Conservation (phyloP, 2,888 invertebrate species). For the Carabus problematicus region DNA sequence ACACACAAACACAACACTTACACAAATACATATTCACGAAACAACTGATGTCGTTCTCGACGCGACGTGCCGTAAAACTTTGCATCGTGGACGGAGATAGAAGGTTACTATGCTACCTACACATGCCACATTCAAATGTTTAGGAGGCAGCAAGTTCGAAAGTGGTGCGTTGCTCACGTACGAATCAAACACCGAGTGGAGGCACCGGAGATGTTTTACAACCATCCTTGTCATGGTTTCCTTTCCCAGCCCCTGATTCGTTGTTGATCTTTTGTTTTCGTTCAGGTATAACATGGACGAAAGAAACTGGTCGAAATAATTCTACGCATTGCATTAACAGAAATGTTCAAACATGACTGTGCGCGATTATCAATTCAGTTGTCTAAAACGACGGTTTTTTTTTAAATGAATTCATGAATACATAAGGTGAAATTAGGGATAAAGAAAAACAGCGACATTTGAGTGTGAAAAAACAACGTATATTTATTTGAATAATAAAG, state of each 20-base stretch:
- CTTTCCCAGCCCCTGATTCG: neutral
- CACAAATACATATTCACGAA: no score
- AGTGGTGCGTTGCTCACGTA: slow-evolving; percentile 18
- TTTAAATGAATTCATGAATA: slow-evolving; percentile 41
- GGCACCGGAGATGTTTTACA: slow-evolving; percentile 29
- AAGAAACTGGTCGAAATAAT: neutral
- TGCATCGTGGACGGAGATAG: neutral
- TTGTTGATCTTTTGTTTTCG: neutral
- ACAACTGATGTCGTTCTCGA: no score
- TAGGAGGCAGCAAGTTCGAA: slow-evolving; percentile 20
- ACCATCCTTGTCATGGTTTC: slow-evolving; percentile 27
- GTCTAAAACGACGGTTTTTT: slow-evolving; percentile 27
- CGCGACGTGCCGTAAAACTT: slow-evolving; percentile 21
- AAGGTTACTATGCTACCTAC: neutral
- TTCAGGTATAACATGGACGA: neutral
- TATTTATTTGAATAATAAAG: slow-evolving; percentile 39
- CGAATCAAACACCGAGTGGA: slow-evolving; percentile 33
- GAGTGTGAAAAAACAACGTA: slow-evolving; percentile 35
- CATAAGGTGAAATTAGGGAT: slow-evolving; percentile 30
- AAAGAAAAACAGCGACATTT: slow-evolving; percentile 31
- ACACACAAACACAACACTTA: no score
- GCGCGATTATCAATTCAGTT: slow-evolving; percentile 30
- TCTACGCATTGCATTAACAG: no score
- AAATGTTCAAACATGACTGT: neutral
- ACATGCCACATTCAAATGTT: slow-evolving; percentile 23